Base-by-base conservation (phyloP, 2,113 vertebrate genomes). In the Dipodomys ordii region DNA sequence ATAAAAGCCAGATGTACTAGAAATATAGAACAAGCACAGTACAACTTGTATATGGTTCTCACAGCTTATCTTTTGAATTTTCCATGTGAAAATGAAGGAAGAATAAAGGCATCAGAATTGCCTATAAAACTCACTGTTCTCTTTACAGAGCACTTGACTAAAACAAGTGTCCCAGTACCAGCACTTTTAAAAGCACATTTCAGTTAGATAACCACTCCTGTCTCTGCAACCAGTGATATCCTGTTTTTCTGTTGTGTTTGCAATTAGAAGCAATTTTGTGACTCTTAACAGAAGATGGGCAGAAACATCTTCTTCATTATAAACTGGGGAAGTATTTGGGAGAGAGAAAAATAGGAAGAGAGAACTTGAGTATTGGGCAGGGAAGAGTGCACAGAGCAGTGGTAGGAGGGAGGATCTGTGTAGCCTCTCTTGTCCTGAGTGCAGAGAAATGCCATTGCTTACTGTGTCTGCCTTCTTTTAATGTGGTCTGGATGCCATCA, bases 191-290 rank as follows among this genome's bases (percentile, higher is more conserved):
- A 32, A 64, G 6, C 19, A 32, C 81, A 0, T 5, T 7, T 73
- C 28, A 57, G 30, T 93, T 78, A 57, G 3, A 16, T 65, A 68
- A 90, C 32, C 25, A 25, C 1, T 8, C 10, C 53, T 27, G 16
- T 76, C 11, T n/a, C 89, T 68, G n/a, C 6, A 64, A 22, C 23
- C 6, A 72, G 10, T 15, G 18, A 67, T 62, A 72, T 79, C 28
- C 88, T 81, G 6, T 83, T 82, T 73, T 83, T 69, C 76, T 82
- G 11, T 62, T 82, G 20, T 67, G 15, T 92, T 87, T 92, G 2
- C 8, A 83, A 20, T 81, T 89, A 89, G 82, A 92, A 12, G 32
- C 85, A 44, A 18, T 82, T 64, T 85, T 90, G 16, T 83, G 68
- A 23, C 28, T 78, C 49, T 39, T 88, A 49, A 71, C 32, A 64